Conservation (phyloP, 2,888 invertebrate genomes). For the Cephonodes hylas region DNA sequence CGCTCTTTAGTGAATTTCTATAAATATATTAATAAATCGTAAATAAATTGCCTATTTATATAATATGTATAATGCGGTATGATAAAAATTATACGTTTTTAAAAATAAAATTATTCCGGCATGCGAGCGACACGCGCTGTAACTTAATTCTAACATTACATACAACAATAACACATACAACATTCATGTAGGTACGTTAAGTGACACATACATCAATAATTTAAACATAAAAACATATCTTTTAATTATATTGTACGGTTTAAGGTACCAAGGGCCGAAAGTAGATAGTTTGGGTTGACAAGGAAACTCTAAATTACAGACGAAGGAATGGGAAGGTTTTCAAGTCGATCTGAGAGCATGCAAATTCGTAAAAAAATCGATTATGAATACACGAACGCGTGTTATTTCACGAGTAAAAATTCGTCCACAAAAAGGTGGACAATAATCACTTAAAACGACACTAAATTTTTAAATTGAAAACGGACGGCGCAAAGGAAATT, state of each 20-base stretch:
- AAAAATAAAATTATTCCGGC: background rate
- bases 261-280: slow-evolving; percentile 11
- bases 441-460: slow-evolving; percentile 11
- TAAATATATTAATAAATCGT: background rate
- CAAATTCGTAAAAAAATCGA: slow-evolving; percentile 1
- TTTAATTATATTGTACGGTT: slow-evolving; percentile 8
- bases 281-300: background rate
- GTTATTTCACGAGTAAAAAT: background rate
- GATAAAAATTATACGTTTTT: background rate
- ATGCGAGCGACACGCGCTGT: slow-evolving; percentile 10
- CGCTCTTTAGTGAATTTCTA: background rate
- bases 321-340: background rate
- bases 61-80: background rate
- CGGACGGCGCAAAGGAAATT: slow-evolving; percentile 13
- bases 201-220: slow-evolving; percentile 15
- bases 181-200: slow-evolving; percentile 10
- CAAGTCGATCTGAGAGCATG: background rate
- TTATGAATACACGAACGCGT: background rate
- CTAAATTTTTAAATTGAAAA: slow-evolving; percentile 12
- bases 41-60: background rate
- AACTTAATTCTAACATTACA: slow-evolving; percentile 7
- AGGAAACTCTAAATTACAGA: background rate
- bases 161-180: slow-evolving; percentile 9
- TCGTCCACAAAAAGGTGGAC: slow-evolving; percentile 1
- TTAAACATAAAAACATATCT: slow-evolving; percentile 12